phyloP scores from a whole-genome alignment of 2,888 invertebrate species.

The Sarcophaga carnaria region DNA sequence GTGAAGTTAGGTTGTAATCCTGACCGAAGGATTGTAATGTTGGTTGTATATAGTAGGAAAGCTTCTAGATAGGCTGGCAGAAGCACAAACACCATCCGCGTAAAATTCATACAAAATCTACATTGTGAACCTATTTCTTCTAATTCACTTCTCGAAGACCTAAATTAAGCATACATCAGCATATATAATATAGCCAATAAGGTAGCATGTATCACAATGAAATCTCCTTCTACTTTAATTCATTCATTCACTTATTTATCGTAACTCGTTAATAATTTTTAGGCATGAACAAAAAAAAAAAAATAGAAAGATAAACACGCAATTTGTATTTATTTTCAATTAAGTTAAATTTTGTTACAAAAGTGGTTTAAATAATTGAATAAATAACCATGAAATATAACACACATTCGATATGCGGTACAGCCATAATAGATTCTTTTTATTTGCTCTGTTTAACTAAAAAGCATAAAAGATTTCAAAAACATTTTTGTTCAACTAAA shows the following conservation, averaged over 20 bases:
- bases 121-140: no score
- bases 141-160: no score
- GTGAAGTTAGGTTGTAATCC: no score
- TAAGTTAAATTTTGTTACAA: slow-evolving; percentile 40
- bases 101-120: no score
- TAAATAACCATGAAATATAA: slow-evolving; percentile 57
- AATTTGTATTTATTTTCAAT: slow-evolving; percentile 29
- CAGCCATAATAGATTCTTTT: slow-evolving; percentile 3
- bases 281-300: neutral
- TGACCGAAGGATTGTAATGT: no score
- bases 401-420: slow-evolving; percentile 36
- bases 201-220: no score
- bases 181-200: no score
- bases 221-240: no score
- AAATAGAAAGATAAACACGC: neutral
- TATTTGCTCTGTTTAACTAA: slow-evolving; percentile 8
- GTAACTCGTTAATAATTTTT: neutral
- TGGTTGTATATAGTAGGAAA: no score
- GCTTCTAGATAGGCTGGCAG: no score
- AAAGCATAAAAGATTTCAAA: neutral
- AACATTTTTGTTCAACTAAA: neutral
- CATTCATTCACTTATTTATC: no score
- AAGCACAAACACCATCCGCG: no score
- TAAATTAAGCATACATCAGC: neutral
- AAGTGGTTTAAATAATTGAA: slow-evolving; percentile 56